A percentile compares a stretch with the other conserved stretches of the same genome.
Evolutionary conservation across 1,140 invertebrate genomes (phyloP).

Genomic region (Gryon sp.): DNA sequence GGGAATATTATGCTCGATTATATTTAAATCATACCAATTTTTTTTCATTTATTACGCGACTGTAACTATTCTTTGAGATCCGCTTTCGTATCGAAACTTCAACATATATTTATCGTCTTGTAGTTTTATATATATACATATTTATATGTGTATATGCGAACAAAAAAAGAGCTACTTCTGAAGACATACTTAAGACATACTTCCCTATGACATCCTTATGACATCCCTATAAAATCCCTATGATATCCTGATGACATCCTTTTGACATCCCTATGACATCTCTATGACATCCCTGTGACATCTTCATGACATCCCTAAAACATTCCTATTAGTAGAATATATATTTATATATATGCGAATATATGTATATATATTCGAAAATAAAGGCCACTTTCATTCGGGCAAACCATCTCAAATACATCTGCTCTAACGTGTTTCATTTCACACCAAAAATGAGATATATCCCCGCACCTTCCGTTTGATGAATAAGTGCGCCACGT

Average conservation of each 20-base stretch:
- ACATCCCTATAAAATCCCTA: too few relatives aligned
- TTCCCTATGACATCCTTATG: too few relatives aligned
- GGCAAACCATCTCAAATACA: conserved; percentile 48
- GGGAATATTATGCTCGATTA: conserved; percentile 42
- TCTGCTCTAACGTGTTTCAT: conserved; percentile 54
- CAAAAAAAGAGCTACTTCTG: background rate
- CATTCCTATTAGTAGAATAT: too few relatives aligned
- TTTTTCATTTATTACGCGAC: conserved; percentile 48
- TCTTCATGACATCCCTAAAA: too few relatives aligned
- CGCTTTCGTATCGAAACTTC: conserved; percentile 33
- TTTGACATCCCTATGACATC: too few relatives aligned
- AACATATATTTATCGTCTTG: conserved; percentile 46
- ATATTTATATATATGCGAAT: too few relatives aligned
- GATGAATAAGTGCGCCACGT: conserved; percentile 51
- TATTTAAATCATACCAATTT: conserved; percentile 51
- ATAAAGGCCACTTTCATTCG: conserved; percentile 35
- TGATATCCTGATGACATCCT: too few relatives aligned
- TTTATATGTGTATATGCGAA: too few relatives aligned
- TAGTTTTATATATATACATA: conserved; percentile 10
- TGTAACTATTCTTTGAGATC: conserved; percentile 33
- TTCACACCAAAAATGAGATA: conserved; percentile 59
- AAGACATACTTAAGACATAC: too few relatives aligned
- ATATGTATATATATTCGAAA: too few relatives aligned
- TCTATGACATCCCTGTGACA: too few relatives aligned
- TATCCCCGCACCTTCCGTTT: conserved; percentile 47